Evolutionary conservation across 53 echinoderm and acorn worm species (phyloP).

Genomic region (Mesocentrotus franciscanus): DNA sequence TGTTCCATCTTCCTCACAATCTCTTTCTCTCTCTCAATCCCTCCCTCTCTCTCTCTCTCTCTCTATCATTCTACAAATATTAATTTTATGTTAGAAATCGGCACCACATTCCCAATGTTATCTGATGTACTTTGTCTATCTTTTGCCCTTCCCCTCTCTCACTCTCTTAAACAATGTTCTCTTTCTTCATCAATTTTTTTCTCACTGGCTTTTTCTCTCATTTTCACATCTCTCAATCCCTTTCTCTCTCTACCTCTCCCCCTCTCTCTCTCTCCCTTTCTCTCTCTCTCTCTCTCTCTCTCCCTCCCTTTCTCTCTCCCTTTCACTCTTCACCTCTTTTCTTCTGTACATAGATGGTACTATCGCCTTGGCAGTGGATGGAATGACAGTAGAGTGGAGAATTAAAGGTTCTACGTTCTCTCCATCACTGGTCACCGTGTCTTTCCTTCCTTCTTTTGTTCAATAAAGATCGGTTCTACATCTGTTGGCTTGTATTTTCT

Average conservation of each 20-base stretch:
- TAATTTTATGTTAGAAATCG: background rate
- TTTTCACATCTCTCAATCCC: background rate
- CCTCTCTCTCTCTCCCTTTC: background rate
- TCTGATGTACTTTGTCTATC: background rate
- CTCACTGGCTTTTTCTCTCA: background rate
- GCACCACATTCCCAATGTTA: background rate
- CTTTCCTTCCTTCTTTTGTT: conserved; percentile 81
- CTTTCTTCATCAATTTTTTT: background rate
- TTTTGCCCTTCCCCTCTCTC: background rate
- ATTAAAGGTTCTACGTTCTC: conserved; percentile 37
- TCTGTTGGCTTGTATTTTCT: conserved; percentile 97
- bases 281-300: conserved; percentile 28
- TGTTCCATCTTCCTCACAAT: background rate
- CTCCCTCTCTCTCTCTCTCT: background rate
- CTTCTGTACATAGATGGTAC: background rate
- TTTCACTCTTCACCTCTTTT: background rate
- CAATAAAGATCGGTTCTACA: conserved; percentile 91
- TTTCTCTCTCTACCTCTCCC: background rate
- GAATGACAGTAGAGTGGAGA: conserved; percentile 55
- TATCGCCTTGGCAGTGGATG: conserved; percentile 67
- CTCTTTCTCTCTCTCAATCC: background rate
- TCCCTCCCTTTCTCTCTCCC: background rate
- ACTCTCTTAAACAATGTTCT: too few relatives aligned
- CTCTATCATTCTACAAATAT: background rate
- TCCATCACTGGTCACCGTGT: conserved; percentile 51